Conservation (phyloP, 2,113 vertebrate genomes). For the Heterocephalus glaber region DNA sequence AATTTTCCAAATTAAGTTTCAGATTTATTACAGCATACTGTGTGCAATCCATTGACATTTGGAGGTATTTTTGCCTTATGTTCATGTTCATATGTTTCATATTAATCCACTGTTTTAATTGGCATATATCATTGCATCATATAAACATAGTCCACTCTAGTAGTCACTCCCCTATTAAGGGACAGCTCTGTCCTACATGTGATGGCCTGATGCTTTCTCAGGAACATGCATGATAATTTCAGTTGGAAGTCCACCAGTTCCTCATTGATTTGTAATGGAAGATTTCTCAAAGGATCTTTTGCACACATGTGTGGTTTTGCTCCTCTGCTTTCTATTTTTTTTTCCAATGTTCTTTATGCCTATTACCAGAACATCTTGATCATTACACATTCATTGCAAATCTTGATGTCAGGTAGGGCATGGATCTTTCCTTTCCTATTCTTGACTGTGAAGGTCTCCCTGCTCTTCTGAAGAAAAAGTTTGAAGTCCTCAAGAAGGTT, state of each 20-base stretch:
- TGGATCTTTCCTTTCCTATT: background rate
- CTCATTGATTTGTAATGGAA: background rate
- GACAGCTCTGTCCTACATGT: too few species aligned
- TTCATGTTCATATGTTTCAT: background rate
- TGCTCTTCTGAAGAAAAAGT: background rate
- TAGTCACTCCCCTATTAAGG: too few species aligned
- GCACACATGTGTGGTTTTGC: background rate
- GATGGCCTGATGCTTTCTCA: background rate
- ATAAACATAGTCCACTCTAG: background rate
- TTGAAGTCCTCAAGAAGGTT: background rate
- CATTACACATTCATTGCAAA: background rate
- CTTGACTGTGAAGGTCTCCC: background rate
- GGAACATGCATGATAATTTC: background rate
- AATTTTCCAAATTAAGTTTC: background rate
- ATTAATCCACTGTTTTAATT: background rate
- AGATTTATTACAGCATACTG: background rate
- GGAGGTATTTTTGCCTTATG: background rate
- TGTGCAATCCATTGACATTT: background rate
- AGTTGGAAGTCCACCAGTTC: background rate
- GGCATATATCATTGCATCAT: background rate
- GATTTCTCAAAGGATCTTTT: background rate
- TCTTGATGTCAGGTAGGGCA: background rate
- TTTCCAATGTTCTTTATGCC: background rate
- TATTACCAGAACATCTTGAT: background rate
- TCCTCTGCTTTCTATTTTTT: background rate